Evolutionary conservation across 2,888 invertebrate species (phyloP).

Genomic region (Orgyia antiqua): DNA sequence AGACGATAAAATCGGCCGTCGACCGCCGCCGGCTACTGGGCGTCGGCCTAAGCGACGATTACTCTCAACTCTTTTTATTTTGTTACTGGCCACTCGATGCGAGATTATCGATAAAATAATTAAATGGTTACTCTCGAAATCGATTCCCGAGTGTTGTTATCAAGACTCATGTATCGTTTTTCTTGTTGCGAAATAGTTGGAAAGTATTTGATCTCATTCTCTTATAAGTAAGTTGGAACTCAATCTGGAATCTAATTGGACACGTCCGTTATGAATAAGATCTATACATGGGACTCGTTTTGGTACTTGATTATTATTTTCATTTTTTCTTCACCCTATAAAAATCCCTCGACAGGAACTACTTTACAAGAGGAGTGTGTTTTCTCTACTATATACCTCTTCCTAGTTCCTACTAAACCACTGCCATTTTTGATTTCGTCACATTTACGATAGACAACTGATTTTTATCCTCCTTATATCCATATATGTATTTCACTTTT

Average conservation of each 20-base stretch:
- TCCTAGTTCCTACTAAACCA: too few species aligned
- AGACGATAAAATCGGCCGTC: constrained; percentile 72
- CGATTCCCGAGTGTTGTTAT: constrained; percentile 78
- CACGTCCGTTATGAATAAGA: too few species aligned
- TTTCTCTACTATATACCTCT: too few species aligned
- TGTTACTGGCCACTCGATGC: constrained; percentile 59
- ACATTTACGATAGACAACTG: too few species aligned
- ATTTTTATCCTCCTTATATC: too few species aligned
- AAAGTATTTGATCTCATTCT: constrained; percentile 19
- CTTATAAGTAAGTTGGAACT: constrained; percentile 12
- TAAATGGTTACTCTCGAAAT: constrained; percentile 78
- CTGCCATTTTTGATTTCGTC: too few species aligned
- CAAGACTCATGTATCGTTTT: constrained; percentile 62
- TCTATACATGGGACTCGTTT: too few species aligned
- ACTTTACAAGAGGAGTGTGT: too few species aligned
- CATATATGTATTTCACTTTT: too few species aligned
- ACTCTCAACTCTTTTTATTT: constrained; percentile 67
- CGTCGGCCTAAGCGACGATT: constrained; percentile 75
- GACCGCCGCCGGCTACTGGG: constrained; percentile 75
- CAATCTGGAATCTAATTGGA: constrained; percentile 18
- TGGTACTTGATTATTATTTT: too few species aligned
- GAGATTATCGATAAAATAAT: constrained; percentile 79
- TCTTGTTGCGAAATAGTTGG: constrained; percentile 52
- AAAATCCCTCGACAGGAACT: too few species aligned
- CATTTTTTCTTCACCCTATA: too few species aligned